Evolutionary conservation across 2,797 vertebrate species (phyloP).

Genomic region (Buphagus erythrorhynchus): DNA sequence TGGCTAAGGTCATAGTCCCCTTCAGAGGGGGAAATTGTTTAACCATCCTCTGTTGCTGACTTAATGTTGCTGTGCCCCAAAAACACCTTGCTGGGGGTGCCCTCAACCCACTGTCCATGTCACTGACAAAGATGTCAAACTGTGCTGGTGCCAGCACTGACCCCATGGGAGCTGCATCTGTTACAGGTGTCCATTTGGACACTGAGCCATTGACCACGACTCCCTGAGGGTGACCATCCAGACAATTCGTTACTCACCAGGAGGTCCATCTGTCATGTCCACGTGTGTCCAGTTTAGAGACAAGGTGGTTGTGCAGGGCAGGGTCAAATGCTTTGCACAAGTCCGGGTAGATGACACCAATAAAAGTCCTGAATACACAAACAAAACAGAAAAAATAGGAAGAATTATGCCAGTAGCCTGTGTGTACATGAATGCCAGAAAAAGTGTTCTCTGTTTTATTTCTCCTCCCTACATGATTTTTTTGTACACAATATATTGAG

Average conservation of each 20-base stretch:
- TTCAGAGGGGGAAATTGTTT: not conserved
- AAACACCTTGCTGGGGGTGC: not conserved
- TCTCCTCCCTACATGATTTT: not conserved
- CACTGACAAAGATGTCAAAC: not conserved
- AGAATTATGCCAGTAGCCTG: not conserved
- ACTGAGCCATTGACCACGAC: accelerated
- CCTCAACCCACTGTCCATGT: not conserved
- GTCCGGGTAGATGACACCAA: not conserved
- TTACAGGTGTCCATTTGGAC: not conserved
- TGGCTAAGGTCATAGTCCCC: not conserved
- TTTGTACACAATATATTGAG: not conserved
- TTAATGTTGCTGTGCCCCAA: not conserved
- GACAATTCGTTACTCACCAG: not conserved
- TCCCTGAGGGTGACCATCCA: not conserved
- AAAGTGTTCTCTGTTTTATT: not conserved
- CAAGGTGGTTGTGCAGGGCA: not conserved
- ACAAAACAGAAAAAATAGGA: accelerated
- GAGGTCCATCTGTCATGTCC: not conserved
- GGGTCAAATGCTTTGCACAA: not conserved
- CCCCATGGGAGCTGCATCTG: not conserved
- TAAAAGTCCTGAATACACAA: not conserved
- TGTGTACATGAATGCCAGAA: not conserved
- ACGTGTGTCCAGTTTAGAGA: not conserved
- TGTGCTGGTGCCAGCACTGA: not conserved
- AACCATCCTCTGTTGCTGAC: not conserved